Percentiles rank a stretch among this genome's conserved stretches.
phyloP scores from a whole-genome alignment of 2,113 vertebrate species.

The Misgurnus anguillicaudatus region DNA sequence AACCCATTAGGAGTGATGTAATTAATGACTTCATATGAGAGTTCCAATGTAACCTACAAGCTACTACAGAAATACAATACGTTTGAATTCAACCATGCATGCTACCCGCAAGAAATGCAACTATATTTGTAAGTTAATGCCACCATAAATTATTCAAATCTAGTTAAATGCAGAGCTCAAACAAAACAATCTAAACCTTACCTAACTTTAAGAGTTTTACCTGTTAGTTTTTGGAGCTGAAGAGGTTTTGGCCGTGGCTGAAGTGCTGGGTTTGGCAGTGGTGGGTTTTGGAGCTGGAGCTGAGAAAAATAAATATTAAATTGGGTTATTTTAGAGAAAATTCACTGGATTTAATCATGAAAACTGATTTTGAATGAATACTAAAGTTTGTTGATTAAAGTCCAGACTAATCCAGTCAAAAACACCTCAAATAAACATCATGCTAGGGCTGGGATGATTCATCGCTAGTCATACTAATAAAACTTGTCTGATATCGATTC shows the following conservation, averaged over 20 bases:
- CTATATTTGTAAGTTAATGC: neutral
- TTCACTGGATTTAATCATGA: neutral
- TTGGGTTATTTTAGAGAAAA: neutral
- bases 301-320: neutral
- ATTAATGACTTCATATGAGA: too few species aligned
- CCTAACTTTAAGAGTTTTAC: constrained; percentile 54
- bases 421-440: too few species aligned
- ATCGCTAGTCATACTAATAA: too few species aligned
- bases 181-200: neutral
- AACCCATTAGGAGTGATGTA: too few species aligned
- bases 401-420: too few species aligned
- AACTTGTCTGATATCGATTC: too few species aligned
- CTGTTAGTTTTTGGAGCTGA: constrained; percentile 65
- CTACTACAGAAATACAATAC: too few species aligned
- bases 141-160: constrained; percentile 5
- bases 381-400: neutral
- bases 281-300: constrained; percentile 53
- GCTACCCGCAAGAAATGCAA: neutral
- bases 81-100: too few species aligned
- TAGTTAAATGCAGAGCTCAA: constrained; percentile 46
- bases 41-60: too few species aligned
- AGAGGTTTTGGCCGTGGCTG: constrained; percentile 56
- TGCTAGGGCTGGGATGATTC: too few species aligned
- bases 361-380: neutral
- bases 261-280: constrained; percentile 58